Conservation (phyloP, 2,888 invertebrate species). For the Leucophora obtusa region DNA sequence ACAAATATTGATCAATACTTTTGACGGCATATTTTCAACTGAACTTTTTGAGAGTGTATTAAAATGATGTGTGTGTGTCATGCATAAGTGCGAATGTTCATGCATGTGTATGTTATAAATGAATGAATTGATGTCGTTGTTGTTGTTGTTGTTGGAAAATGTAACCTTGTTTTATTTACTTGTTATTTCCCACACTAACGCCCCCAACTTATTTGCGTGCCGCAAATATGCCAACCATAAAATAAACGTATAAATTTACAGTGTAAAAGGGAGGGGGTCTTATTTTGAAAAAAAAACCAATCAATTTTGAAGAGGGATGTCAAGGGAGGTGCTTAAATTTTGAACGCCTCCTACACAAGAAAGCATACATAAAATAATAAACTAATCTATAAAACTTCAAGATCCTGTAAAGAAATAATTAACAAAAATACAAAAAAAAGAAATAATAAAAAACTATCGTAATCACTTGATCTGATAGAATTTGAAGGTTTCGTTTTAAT, state of each 20-base stretch:
- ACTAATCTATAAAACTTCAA: background rate
- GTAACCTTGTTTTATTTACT: conserved; percentile 59
- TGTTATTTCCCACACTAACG: conserved; percentile 60
- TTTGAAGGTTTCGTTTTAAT: background rate
- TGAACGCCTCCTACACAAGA: background rate
- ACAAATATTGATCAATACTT: too few relatives aligned
- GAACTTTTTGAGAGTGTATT: background rate
- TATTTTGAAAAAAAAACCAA: background rate
- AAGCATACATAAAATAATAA: too few relatives aligned
- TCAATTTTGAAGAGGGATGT: background rate
- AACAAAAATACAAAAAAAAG: background rate
- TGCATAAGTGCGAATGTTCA: background rate
- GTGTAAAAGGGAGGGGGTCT: background rate
- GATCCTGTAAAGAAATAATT: background rate
- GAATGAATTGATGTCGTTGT: conserved; percentile 34
- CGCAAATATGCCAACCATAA: conserved; percentile 22
- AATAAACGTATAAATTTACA: background rate
- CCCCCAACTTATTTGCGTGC: conserved; percentile 52
- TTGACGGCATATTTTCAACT: too few relatives aligned
- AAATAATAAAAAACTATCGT: background rate
- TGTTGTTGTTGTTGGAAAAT: conserved; percentile 10
- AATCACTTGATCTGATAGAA: background rate
- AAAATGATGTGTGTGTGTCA: background rate
- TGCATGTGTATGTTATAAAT: conserved; percentile 17
- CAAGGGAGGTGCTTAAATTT: background rate